Conservation (phyloP, 2,113 vertebrate species). For the Sclerurus mexicanus region DNA sequence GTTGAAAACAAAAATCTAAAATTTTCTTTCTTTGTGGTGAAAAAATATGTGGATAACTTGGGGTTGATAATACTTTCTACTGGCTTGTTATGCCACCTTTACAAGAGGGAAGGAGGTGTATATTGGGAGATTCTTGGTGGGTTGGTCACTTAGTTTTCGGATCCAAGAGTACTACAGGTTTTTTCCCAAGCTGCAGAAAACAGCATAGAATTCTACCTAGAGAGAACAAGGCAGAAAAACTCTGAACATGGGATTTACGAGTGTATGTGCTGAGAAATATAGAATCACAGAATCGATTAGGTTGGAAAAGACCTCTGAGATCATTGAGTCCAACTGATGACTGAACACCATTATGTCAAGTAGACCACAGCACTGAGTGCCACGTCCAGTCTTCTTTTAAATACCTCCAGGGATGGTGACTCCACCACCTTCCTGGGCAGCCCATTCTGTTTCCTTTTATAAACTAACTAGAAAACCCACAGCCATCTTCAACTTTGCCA, state of each 20-base stretch:
- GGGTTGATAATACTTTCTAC: background rate
- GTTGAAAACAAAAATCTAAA: background rate
- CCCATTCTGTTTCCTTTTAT: background rate
- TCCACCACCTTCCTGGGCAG: background rate
- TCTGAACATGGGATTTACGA: background rate
- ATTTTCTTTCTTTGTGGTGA: background rate
- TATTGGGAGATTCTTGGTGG: background rate
- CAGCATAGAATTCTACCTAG: background rate
- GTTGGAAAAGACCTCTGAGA: background rate
- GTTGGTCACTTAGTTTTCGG: background rate
- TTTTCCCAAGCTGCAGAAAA: background rate
- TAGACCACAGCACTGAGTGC: background rate
- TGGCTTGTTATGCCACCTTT: background rate
- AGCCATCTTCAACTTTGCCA: background rate
- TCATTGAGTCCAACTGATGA: background rate
- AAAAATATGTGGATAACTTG: background rate
- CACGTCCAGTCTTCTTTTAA: background rate
- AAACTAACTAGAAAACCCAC: background rate
- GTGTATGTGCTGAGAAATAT: background rate
- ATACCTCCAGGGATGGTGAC: background rate
- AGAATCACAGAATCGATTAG: background rate
- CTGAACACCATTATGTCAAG: fast-evolving
- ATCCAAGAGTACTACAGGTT: background rate
- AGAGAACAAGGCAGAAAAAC: background rate
- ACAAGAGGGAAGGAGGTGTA: background rate